phyloP scores from a whole-genome alignment of 2,113 vertebrate genomes.

The Thunnus maccoyii region DNA sequence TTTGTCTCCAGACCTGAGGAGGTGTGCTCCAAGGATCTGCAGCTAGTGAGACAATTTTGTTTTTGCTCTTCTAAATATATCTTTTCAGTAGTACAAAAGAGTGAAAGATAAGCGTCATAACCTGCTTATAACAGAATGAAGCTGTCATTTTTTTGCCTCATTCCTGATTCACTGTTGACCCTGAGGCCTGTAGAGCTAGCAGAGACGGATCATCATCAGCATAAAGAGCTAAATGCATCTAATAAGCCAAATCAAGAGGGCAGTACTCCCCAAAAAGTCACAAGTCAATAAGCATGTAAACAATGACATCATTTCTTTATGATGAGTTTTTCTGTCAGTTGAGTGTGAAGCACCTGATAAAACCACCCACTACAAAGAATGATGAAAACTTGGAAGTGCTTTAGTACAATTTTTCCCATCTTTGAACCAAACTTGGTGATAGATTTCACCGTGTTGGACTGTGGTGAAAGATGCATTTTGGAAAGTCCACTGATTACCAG shows the following conservation, averaged over 20 bases:
- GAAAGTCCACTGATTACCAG: neutral
- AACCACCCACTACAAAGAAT: neutral
- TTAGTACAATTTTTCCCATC: neutral
- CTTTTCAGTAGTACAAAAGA: conserved; percentile 56
- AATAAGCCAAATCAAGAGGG: conserved; percentile 46
- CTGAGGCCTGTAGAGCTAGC: conserved; percentile 33
- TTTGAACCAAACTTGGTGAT: neutral
- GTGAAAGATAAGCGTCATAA: conserved; percentile 68
- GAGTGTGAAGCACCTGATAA: neutral
- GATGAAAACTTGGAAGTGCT: neutral
- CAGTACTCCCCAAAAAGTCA: conserved; percentile 25
- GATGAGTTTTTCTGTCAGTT: too few species aligned
- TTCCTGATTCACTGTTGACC: conserved; percentile 16
- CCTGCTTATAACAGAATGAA: conserved; percentile 78
- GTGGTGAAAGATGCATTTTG: neutral
- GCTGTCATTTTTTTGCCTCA: conserved; percentile 63
- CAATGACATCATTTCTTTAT: neutral
- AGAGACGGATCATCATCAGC: conserved; percentile 7
- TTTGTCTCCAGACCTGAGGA: conserved; percentile 86
- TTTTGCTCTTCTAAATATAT: conserved; percentile 64
- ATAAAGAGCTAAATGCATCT: conserved; percentile 28
- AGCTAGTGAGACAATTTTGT: conserved; percentile 62
- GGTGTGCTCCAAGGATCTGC: conserved; percentile 83
- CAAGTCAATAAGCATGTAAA: conserved; percentile 14
- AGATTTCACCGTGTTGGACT: conserved; percentile 8